Base-by-base conservation (phyloP, 2,797 vertebrate genomes). In the Peromyscus melanophrys region DNA sequence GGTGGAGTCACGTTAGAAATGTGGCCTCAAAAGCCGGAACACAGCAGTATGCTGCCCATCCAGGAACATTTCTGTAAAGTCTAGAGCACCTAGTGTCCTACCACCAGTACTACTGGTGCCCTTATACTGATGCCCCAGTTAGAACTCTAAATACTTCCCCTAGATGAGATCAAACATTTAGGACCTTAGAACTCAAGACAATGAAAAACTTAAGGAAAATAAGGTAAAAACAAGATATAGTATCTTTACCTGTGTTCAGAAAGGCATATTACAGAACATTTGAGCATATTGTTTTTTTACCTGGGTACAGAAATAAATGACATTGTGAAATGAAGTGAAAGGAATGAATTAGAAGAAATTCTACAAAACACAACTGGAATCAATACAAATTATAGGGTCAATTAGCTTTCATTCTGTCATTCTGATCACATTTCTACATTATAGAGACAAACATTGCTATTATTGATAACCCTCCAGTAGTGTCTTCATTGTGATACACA, bases 251-350 rank as follows among this genome's bases (percentile, higher is more conserved):
- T 78, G 17, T 76, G 23, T 61, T n/a, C 29, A 5, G 4, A 5
- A 9, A 11, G 19, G 16, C 2, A 55, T 82, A 27, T 40, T 78
- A 21, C 6, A 90, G 23, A 93, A 92, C 73, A 87, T 65, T 83
- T 76, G 21, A 61, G 63, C 21, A 1, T 49, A 57, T 31, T 89
- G 43, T 73, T 73, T 93, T 92, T 88, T 46, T 2, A 49, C 9
- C 82, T 96, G 31, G 3, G 12, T 85, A 49, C 37, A 87, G 90
- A 95, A 67, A 34, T 49, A 97, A 76, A 89, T 80, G 4, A 88
- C n/a, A 57, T 55, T 92, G 76, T 85, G 84, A 78, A 69, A 80
- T 93, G 59, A 67, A 92, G 67, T 61, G 71, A 34, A 91, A 80
- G 84, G 23, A 37, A 57, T 43, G 37, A 96, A 14, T 10, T 77